Conservation (phyloP, 2,888 invertebrate genomes). For the Thymelicus sylvestris region DNA sequence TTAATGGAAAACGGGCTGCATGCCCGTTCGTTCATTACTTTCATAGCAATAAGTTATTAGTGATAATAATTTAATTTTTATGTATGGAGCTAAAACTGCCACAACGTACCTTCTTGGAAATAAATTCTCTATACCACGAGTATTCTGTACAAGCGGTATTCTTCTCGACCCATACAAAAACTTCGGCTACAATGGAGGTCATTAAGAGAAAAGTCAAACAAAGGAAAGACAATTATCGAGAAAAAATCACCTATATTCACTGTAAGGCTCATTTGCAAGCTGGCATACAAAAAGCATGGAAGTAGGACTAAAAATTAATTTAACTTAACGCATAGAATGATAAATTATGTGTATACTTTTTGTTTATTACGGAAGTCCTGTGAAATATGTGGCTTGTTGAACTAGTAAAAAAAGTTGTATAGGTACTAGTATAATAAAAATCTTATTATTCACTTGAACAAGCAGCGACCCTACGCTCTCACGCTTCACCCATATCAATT, state of each 20-base stretch:
- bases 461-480: conserved; percentile 5
- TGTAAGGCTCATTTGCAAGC: conserved; percentile 55
- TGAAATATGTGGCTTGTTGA: not conserved
- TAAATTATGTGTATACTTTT: conserved; percentile 39
- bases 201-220: conserved; percentile 50
- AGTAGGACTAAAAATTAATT: conserved; percentile 47
- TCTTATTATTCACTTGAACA: conserved; percentile 10
- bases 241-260: conserved; percentile 58
- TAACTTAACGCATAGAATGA: conserved; percentile 46
- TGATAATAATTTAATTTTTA: not conserved
- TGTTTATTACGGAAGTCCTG: conserved; percentile 3
- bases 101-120: conserved; percentile 4
- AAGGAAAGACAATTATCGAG: conserved; percentile 57
- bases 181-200: conserved; percentile 55
- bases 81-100: not conserved
- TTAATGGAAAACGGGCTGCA: no score
- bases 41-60: no score
- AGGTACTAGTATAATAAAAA: conserved; percentile 18
- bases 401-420: not conserved
- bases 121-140: conserved; percentile 13
- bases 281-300: conserved; percentile 48
- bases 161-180: conserved; percentile 58
- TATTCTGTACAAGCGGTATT: conserved; percentile 45
- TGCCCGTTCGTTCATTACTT: no score
- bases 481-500: conserved; percentile 6